Conservation (phyloP, 1,140 invertebrate genomes). For the Drosophila ambigua region DNA sequence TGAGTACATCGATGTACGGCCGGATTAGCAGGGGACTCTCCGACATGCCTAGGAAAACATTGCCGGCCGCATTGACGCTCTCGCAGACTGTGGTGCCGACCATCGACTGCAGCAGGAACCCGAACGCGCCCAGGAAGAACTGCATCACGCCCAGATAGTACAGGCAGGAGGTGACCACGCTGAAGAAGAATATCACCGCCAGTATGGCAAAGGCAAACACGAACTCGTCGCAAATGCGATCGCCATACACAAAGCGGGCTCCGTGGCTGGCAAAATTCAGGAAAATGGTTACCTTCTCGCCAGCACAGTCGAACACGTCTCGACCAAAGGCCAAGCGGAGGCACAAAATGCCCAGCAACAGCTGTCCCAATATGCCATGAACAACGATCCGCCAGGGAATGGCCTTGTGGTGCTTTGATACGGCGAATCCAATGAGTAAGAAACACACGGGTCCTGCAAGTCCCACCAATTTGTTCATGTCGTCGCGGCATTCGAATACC, state of each 20-base stretch:
- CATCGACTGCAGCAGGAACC: slow-evolving; percentile 88
- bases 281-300: slow-evolving; percentile 90
- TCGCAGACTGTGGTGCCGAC: slow-evolving; percentile 95
- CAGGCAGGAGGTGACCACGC: slow-evolving; percentile 92
- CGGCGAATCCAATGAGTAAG: slow-evolving; percentile 84
- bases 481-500: slow-evolving; percentile 23
- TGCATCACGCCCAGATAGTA: slow-evolving; percentile 95
- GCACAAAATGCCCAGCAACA: slow-evolving; percentile 92
- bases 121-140: slow-evolving; percentile 90
- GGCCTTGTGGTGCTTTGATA: slow-evolving; percentile 86
- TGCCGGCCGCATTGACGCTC: slow-evolving; percentile 93
- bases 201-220: slow-evolving; percentile 93
- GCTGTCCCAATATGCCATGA: slow-evolving; percentile 92
- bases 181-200: slow-evolving; percentile 95
- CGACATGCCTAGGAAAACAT: slow-evolving; percentile 94
- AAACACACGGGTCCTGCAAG: slow-evolving; percentile 86
- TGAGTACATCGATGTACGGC: slow-evolving; percentile 90
- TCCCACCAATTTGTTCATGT: slow-evolving; percentile 15
- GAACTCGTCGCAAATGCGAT: slow-evolving; percentile 86
- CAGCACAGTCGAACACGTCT: slow-evolving; percentile 90
- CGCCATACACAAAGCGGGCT: slow-evolving; percentile 93
- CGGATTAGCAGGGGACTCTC: slow-evolving; percentile 94
- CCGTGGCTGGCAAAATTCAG: slow-evolving; percentile 90
- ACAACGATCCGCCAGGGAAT: slow-evolving; percentile 91
- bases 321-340: slow-evolving; percentile 91